These are phyloP conservation scores for Agrochola lychnidis DNA, from an alignment of 2,888 invertebrate genomes.

Conservation along the genomic window DNA sequence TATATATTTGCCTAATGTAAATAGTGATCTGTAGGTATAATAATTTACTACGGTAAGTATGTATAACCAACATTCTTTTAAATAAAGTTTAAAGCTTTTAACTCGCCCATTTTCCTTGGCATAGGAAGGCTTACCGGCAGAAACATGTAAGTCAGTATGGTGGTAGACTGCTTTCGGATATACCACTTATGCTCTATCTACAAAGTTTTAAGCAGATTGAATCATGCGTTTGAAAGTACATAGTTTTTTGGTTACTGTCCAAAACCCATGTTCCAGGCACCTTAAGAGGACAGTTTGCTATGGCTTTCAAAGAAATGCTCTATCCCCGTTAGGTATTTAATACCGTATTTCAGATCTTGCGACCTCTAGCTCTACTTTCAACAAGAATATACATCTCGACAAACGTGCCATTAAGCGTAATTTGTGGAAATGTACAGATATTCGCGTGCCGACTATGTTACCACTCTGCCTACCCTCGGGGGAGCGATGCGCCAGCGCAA, in stretches of 20 bases:
- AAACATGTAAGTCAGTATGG: not conserved
- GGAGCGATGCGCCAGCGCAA: conserved; percentile 46
- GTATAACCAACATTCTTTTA: too few species aligned
- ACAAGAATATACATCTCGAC: conserved; percentile 39
- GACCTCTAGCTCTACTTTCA: conserved; percentile 11
- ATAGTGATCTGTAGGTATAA: too few species aligned
- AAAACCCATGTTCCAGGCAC: not conserved
- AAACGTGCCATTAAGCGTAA: conserved; percentile 46
- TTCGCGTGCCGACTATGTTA: conserved; percentile 31
- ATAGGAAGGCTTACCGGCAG: not conserved
- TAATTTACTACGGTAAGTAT: too few species aligned
- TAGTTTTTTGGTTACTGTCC: not conserved
- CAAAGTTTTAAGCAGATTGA: not conserved
- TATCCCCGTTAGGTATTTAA: conserved; percentile 7
- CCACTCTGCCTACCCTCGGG: conserved; percentile 36
- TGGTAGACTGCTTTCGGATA: not conserved
- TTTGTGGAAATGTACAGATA: conserved; percentile 53
- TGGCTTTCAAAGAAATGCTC: not conserved
- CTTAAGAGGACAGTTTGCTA: not conserved
- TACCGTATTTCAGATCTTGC: conserved; percentile 32
- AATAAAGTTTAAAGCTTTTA: not conserved
- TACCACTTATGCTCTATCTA: not conserved
- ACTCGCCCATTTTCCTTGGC: too few species aligned
- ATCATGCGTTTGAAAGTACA: not conserved
- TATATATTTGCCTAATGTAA: too few species aligned